Base-by-base conservation (phyloP, 2,888 invertebrate species). In the Caenorhabditis becei region DNA sequence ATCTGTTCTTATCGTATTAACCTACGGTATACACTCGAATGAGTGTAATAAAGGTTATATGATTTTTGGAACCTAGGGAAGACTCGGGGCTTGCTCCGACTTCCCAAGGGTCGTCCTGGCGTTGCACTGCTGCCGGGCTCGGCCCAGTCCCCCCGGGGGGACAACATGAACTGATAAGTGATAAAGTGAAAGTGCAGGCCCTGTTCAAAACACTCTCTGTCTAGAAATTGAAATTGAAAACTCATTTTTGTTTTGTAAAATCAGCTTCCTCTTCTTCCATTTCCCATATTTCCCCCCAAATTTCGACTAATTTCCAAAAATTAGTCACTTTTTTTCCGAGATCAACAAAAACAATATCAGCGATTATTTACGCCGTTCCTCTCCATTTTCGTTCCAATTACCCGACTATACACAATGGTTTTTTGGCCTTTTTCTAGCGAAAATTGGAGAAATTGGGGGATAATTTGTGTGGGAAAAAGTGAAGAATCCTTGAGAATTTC, bases 1-100 rank as follows among this genome's bases (percentile, higher is more conserved):
- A 80, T 80, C 79, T 80, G 79, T 74, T 80, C 79, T 80, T 80
- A 80, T 80, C 79, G 79, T 80, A 80, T 80, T 80, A 80, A 80
- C 79, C 79, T 80, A 80, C 79, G 74, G 74, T 80, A 80, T 79
- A 72, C 72, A 72, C 65, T 79, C 78, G 66, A 79, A 71, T 71
- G 78, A 79, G 71, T 79, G 77, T 77, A 77, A 77, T 77, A 58
- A 77, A 78, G 66, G 78, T 78, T 78, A 78, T 71, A 78, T 72
- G 71, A 72, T 78, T 78, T 78, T 78, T 78, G 78, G 71, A 72
- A 71, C 24, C 63, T 37, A 65, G 74, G 65, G 62, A 65, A 65
- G 72, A 62, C 67, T 69, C 77, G 77, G 70, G 77, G 77, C 77
- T 77, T 77, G 77, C 77, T 77, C 69, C 77, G 77, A 77, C 77